Conservation (phyloP, 2,113 vertebrate species). For the Psilopsiagon aymara region DNA sequence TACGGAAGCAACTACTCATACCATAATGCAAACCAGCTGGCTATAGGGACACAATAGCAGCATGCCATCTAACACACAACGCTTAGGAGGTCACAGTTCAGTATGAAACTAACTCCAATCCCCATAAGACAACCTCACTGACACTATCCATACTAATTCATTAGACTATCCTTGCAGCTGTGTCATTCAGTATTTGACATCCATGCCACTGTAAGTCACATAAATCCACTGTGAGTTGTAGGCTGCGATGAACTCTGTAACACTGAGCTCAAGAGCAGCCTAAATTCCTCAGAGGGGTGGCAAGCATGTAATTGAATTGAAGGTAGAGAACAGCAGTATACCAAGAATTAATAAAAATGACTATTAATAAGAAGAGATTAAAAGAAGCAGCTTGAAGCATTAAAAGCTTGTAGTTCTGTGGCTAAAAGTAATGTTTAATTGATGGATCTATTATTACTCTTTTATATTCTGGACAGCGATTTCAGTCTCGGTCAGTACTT, state of each 20-base stretch:
- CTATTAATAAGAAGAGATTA: background rate
- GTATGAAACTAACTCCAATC: background rate
- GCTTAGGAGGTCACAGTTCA: background rate
- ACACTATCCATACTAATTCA: background rate
- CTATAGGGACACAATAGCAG: background rate
- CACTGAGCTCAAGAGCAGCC: background rate
- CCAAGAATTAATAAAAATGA: background rate
- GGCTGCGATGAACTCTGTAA: background rate
- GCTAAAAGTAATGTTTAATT: background rate
- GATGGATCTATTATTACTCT: background rate
- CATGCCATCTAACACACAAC: background rate
- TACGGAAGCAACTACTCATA: background rate
- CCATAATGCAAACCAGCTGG: background rate
- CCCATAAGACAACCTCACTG: background rate
- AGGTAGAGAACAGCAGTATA: background rate
- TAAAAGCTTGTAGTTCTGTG: background rate
- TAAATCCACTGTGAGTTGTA: background rate
- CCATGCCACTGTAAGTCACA: background rate
- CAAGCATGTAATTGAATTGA: background rate
- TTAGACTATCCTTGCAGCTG: rapidly evolving
- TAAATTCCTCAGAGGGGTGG: background rate
- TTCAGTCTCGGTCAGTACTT: background rate
- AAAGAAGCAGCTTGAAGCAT: background rate
- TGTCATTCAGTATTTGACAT: background rate
- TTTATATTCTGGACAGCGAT: background rate